Base-by-base conservation (phyloP, 2,888 invertebrate genomes). In the Trachelus troglodyta region DNA sequence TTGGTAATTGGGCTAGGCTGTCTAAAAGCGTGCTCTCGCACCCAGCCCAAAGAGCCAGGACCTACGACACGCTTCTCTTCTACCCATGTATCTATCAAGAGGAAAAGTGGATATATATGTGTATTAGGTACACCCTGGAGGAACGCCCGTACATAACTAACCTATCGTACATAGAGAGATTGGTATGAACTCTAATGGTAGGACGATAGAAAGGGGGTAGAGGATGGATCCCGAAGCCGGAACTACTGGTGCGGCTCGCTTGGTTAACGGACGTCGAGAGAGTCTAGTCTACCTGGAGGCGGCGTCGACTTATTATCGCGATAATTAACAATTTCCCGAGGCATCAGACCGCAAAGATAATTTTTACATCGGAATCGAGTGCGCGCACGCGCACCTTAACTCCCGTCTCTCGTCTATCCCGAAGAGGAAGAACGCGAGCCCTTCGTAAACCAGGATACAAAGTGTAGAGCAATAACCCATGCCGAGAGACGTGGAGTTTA, bases 311-410 rank as follows among this genome's bases (percentile, higher is more conserved):
- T 81, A 84, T 84, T 84, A 84, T 84, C 80, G 80, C 79, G 82
- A 83, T 85, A 85, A 85, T 85, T 84, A 84, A 85, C 84, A 84
- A 84, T 85, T 83, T 85, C 79, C 82, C 82, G 81, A 85, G 81
- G 83, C 83, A 84, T 81, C 81, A 79, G 79, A 83, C 81, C 84
- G 84, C 84, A 81, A 85, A 83, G 79, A 37, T 75, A 73, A 71
- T 71, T 71, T 33, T 71, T 71, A 71, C 30, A 31, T 71, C 15
- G 71, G 71, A 71, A 71, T 71, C 71, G 69, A 30, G 12, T 12
- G 30, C 12, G 71, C 71, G 31, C 71, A 23, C 9, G 56, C 56
- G 56, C 56, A 56, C 56, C 56, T 56, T 0, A 6, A 23, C 56
- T 56, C 56, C 56, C 56, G 56, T 34, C 1, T 23, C 9, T 23